Conservation (phyloP, 2,888 invertebrate species). For the Campoplex nolae region DNA sequence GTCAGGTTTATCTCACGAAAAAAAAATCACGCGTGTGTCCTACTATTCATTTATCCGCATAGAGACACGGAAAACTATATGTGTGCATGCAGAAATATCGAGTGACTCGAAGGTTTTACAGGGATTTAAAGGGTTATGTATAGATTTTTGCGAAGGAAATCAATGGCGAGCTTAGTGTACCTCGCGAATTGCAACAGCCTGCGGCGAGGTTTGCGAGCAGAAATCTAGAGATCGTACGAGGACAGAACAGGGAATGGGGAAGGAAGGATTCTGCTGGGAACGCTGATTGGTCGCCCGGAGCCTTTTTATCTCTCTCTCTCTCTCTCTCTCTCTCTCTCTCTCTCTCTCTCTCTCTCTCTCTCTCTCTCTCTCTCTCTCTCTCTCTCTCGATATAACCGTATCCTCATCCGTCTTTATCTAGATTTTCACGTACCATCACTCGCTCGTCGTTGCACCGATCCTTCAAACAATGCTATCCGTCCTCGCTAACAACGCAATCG, state of each 20-base stretch:
- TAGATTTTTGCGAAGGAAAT: slow-evolving; percentile 39
- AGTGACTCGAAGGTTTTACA: background rate
- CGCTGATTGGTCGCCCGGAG: slow-evolving; percentile 82
- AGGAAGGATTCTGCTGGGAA: slow-evolving; percentile 70
- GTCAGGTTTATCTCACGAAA: background rate
- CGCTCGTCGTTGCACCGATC: slow-evolving; percentile 68
- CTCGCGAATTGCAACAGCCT: slow-evolving; percentile 51
- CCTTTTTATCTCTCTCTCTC: background rate
- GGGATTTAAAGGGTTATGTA: background rate
- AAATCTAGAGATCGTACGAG: slow-evolving; percentile 67
- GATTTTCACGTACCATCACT: slow-evolving; percentile 61
- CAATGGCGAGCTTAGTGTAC: slow-evolving; percentile 53
- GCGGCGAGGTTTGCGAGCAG: slow-evolving; percentile 68
- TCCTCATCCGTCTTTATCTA: slow-evolving; percentile 47
- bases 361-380: too few relatives aligned
- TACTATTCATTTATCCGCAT: background rate
- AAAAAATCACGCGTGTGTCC: background rate
- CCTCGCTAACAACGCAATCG: slow-evolving; percentile 81
- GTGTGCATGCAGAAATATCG: slow-evolving; percentile 21
- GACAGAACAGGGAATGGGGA: background rate
- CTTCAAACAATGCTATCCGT: slow-evolving; percentile 80
- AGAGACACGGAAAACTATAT: background rate
- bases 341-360: too few relatives aligned
- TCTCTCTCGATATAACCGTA: slow-evolving; percentile 36
- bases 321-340: too few relatives aligned